phyloP scores from a whole-genome alignment of 2,888 invertebrate species.

The Xanthorhoe designata region DNA sequence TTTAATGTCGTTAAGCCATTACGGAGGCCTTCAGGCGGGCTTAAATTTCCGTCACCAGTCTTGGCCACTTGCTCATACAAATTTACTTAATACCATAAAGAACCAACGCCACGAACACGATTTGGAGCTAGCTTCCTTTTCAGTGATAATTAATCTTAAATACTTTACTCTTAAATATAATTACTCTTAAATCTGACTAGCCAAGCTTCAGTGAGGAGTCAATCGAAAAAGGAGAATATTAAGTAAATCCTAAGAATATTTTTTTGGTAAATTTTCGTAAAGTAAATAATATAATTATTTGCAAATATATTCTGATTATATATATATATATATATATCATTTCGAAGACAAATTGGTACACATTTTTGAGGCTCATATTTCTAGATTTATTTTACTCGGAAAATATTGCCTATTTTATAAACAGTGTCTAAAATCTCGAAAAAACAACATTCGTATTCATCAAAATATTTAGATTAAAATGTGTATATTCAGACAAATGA shows the following conservation, averaged over 20 bases:
- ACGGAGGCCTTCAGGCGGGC: no score
- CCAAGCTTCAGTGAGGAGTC: no score
- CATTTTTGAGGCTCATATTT: slow-evolving; percentile 13
- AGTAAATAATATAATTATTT: neutral
- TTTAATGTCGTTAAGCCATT: no score
- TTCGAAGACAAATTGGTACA: slow-evolving; percentile 22
- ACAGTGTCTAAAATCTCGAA: neutral
- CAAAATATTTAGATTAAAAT: neutral
- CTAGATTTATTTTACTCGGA: slow-evolving; percentile 7
- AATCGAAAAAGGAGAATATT: neutral
- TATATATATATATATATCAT: no score
- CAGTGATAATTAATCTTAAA: no score
- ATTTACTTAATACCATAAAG: no score
- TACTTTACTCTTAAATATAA: no score
- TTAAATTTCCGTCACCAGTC: no score
- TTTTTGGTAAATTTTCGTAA: neutral
- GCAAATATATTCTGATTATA: neutral
- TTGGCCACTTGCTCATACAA: no score
- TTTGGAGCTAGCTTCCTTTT: no score
- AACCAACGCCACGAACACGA: no score
- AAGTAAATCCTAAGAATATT: neutral
- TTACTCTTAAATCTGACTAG: no score
- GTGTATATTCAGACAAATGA: neutral
- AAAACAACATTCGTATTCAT: neutral
- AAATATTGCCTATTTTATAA: slow-evolving; percentile 8